Evolutionary conservation across 2,797 vertebrate species (phyloP).

Genomic region (Silurus lanzhouensis): DNA sequence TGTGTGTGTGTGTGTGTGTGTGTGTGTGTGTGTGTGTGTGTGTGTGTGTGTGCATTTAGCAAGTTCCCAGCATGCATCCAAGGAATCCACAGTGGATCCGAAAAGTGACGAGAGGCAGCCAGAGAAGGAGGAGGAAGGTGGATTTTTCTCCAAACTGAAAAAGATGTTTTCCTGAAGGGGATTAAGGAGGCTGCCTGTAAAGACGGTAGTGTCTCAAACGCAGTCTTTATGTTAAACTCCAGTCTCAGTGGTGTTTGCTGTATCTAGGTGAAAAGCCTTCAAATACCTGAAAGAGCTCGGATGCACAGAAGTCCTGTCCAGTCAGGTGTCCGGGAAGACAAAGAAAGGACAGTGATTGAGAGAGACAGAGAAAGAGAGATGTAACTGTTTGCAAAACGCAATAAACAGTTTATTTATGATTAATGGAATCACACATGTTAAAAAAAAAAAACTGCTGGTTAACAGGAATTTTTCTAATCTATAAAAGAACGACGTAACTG

Average conservation of each 20-base stretch:
- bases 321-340: too few species aligned
- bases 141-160: slow-evolving; percentile 87
- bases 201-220: not conserved
- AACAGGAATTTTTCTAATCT: not conserved
- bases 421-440: not conserved
- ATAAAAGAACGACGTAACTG: not conserved
- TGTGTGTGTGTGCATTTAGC: slow-evolving; percentile 20
- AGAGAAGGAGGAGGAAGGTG: slow-evolving; percentile 56
- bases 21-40: slow-evolving; percentile 10
- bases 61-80: slow-evolving; percentile 58
- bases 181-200: slow-evolving; percentile 19
- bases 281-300: too few species aligned
- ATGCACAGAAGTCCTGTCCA: not conserved
- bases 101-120: slow-evolving; percentile 42
- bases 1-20: not conserved
- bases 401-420: not conserved
- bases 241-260: too few species aligned
- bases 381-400: not conserved
- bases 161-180: slow-evolving; percentile 83
- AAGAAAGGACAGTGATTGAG: not conserved
- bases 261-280: not conserved
- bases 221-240: not conserved
- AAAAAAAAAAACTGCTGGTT: not conserved
- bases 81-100: slow-evolving; percentile 73
- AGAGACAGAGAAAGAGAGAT: not conserved